Percentiles rank a stretch among this genome's conserved stretches.
Conservation (phyloP, 2,888 invertebrate genomes). For the Xanthorhoe designata region DNA sequence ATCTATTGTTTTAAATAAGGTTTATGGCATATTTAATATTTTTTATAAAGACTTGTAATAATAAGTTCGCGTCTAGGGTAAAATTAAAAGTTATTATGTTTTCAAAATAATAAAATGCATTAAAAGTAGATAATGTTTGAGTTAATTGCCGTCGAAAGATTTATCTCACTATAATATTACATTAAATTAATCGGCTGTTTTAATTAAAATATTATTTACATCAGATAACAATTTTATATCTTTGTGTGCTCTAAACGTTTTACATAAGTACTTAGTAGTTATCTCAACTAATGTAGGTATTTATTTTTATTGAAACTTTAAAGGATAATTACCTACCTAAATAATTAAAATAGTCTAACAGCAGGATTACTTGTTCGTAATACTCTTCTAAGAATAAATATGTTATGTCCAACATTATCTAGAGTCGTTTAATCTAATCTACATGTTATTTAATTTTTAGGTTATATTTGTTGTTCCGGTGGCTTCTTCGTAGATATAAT, state of each 20-base stretch:
- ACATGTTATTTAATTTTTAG: slow-evolving; percentile 29
- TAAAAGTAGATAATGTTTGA: slow-evolving; percentile 30
- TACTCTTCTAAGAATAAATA: slow-evolving; percentile 20
- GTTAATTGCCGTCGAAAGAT: slow-evolving; percentile 35
- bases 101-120: slow-evolving; percentile 31
- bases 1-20: too few relatives aligned
- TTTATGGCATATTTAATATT: too few relatives aligned
- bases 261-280: background rate
- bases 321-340: too few relatives aligned
- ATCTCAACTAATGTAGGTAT: too few relatives aligned
- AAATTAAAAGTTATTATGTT: slow-evolving; percentile 24
- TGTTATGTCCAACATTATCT: slow-evolving; percentile 18
- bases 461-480: slow-evolving; percentile 15
- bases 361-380: too few relatives aligned
- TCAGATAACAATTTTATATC: slow-evolving; percentile 8
- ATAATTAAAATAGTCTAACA: too few relatives aligned
- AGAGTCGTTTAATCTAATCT: slow-evolving; percentile 19
- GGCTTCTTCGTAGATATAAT: background rate
- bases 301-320: too few relatives aligned
- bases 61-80: slow-evolving; percentile 19
- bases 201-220: slow-evolving; percentile 27
- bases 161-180: slow-evolving; percentile 20
- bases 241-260: background rate
- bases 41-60: too few relatives aligned
- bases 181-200: slow-evolving; percentile 21